Conservation (phyloP, 2,113 vertebrate genomes). For the Alectura lathami region DNA sequence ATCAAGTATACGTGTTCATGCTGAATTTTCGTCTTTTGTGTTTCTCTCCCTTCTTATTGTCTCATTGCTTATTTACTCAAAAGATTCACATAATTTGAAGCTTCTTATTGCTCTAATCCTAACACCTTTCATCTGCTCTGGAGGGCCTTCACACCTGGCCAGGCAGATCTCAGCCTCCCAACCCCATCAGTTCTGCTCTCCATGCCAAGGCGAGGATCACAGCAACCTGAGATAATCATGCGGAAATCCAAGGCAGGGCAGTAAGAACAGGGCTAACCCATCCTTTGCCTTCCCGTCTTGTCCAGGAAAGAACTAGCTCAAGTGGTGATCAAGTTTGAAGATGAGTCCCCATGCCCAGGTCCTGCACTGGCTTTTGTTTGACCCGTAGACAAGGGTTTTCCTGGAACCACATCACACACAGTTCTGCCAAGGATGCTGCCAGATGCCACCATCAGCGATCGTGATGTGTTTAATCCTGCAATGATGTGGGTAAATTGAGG, state of each 20-base stretch:
- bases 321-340: not conserved
- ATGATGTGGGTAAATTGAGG: rapidly evolving
- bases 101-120: not conserved
- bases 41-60: not conserved
- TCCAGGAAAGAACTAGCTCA: not conserved
- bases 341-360: not conserved
- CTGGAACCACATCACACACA: not conserved
- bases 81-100: not conserved
- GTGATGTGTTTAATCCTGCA: not conserved
- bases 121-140: not conserved
- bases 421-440: not conserved
- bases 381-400: not conserved
- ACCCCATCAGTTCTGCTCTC: not conserved
- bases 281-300: not conserved
- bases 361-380: not conserved
- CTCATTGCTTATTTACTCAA: not conserved
- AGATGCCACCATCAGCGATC: not conserved
- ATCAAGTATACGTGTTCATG: too few species aligned
- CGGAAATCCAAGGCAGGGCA: not conserved
- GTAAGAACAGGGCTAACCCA: not conserved
- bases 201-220: not conserved
- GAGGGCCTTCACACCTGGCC: not conserved
- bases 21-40: too few species aligned
- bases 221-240: not conserved
- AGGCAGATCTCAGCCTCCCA: not conserved